Conservation (phyloP, 2,888 invertebrate genomes). For the Kryphioiulus occultus region DNA sequence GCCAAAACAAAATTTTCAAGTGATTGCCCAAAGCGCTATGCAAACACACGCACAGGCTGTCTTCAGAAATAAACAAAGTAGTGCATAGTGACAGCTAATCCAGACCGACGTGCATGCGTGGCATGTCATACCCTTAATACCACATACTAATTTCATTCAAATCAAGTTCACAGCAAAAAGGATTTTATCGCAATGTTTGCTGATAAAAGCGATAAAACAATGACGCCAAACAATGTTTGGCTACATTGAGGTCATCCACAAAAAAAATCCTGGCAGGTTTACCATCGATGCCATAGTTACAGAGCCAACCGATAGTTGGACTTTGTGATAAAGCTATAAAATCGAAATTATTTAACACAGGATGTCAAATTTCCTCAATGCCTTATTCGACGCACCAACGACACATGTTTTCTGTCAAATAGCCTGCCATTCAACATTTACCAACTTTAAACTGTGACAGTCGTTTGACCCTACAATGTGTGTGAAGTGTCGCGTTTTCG, state of each 20-base stretch:
- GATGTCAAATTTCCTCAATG: neutral
- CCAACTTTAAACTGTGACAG: neutral
- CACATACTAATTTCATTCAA: slow-evolving; percentile 1
- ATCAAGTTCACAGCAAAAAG: slow-evolving; percentile 39
- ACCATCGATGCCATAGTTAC: neutral
- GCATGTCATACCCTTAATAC: neutral
- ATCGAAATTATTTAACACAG: neutral
- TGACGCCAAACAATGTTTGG: neutral
- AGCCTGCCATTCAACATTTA: neutral
- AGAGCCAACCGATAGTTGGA: neutral
- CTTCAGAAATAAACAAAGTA: neutral
- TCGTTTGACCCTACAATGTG: neutral
- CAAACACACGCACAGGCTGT: neutral
- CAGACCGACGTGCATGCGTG: slow-evolving; percentile 14
- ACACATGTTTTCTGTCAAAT: neutral
- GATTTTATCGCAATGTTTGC: neutral
- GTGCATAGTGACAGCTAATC: neutral
- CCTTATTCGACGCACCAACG: neutral
- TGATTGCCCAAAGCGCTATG: neutral
- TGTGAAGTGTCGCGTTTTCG: neutral
- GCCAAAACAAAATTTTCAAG: neutral
- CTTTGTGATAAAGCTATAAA: neutral
- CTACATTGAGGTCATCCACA: neutral
- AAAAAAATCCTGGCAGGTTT: neutral
- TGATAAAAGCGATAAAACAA: slow-evolving; percentile 23